Evolutionary conservation across 2,888 invertebrate genomes (phyloP).

Genomic region (Caenorhabditis parvicauda): DNA sequence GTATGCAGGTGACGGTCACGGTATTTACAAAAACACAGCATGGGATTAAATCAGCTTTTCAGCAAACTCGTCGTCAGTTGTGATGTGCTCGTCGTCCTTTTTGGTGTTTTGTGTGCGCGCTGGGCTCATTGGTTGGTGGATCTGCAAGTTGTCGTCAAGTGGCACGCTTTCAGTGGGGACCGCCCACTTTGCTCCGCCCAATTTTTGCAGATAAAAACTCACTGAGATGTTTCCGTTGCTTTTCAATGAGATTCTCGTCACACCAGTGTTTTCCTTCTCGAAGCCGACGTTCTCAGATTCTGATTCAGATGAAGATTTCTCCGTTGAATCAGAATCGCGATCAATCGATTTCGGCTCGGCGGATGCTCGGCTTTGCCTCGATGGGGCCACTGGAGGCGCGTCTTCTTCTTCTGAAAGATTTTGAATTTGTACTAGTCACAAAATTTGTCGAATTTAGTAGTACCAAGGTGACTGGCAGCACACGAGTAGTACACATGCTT

Average conservation of each 20-base stretch:
- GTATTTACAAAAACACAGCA: neutral
- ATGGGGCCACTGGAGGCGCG: slow-evolving; percentile 4
- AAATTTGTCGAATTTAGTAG: slow-evolving; percentile 1
- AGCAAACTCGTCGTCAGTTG: slow-evolving; percentile 29
- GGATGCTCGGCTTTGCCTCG: slow-evolving; percentile 4
- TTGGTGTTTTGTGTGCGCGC: slow-evolving; percentile 17
- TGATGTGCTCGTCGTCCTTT: slow-evolving; percentile 18
- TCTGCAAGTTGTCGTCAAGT: slow-evolving; percentile 11
- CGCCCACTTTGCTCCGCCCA: neutral
- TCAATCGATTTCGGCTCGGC: slow-evolving; percentile 9
- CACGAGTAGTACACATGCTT: too few species aligned
- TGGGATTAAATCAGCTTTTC: slow-evolving; percentile 22
- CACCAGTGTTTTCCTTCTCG: slow-evolving; percentile 9
- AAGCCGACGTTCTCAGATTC: slow-evolving; percentile 9
- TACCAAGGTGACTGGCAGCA: slow-evolving; percentile 15
- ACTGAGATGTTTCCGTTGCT: slow-evolving; percentile 12
- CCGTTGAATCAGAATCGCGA: slow-evolving; percentile 1
- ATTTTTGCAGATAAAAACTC: neutral
- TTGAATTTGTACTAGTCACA: neutral
- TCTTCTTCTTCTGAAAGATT: slow-evolving; percentile 7
- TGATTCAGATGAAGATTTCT: slow-evolving; percentile 7
- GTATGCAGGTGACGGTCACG: slow-evolving; percentile 1
- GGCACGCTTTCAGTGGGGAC: neutral
- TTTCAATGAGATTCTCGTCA: slow-evolving; percentile 25
- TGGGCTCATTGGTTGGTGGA: slow-evolving; percentile 22